Evolutionary conservation across 2,113 vertebrate genomes (phyloP).

Genomic region (Bettongia penicillata): DNA sequence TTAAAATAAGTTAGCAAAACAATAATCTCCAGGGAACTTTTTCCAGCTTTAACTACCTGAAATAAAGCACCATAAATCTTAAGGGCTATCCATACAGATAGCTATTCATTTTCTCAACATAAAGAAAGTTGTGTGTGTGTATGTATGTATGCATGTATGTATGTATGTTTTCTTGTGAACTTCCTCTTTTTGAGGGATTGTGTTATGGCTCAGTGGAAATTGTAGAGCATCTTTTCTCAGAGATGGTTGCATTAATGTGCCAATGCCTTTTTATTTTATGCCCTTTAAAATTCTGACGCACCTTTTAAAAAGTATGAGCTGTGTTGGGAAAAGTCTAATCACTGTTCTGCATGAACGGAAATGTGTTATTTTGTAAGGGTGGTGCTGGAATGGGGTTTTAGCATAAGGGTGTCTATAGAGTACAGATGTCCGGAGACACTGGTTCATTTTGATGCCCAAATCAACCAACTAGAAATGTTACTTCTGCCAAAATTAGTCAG

Average conservation of each 20-base stretch:
- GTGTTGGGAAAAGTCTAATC: conserved; percentile 73
- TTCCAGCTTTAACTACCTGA: neutral
- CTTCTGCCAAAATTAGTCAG: conserved; percentile 63
- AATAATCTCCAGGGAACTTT: conserved; percentile 19
- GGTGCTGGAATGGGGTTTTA: conserved; percentile 46
- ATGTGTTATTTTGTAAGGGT: conserved; percentile 64
- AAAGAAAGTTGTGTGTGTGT: conserved; percentile 14
- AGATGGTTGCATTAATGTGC: conserved; percentile 64
- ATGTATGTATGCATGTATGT: neutral
- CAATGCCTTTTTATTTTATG: conserved; percentile 71
- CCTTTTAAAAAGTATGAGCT: conserved; percentile 66
- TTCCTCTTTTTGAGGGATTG: conserved; percentile 63
- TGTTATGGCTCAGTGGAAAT: conserved; percentile 43
- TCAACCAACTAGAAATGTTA: conserved; percentile 59
- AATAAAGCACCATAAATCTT: conserved; percentile 54
- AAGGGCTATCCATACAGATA: neutral
- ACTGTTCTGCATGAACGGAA: conserved; percentile 61
- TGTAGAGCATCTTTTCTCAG: conserved; percentile 60
- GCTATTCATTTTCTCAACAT: conserved; percentile 50
- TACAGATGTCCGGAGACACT: conserved; percentile 68
- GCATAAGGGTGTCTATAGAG: conserved; percentile 59
- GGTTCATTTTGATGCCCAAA: conserved; percentile 57
- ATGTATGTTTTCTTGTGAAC: neutral
- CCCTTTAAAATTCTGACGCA: conserved; percentile 70
- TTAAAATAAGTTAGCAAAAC: conserved; percentile 57